Evolutionary conservation across 2,888 invertebrate genomes (phyloP).

Genomic region (Branchellion lobata): DNA sequence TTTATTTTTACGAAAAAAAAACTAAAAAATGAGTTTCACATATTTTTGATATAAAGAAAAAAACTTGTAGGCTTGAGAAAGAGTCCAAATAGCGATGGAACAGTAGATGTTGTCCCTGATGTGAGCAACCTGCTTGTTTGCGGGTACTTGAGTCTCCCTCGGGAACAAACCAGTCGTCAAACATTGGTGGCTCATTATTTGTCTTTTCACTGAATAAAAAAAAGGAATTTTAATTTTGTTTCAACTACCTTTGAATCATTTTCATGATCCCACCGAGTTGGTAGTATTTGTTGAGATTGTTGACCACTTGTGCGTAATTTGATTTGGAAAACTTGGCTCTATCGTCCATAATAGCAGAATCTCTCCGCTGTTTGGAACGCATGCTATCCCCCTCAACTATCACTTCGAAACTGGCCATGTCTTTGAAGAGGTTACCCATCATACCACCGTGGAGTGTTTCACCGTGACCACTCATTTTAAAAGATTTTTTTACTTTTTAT

Average conservation of each 20-base stretch:
- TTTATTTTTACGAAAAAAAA: too few relatives aligned
- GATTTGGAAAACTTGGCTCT: constrained; percentile 44
- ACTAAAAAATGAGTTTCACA: too few relatives aligned
- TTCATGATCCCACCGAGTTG: constrained; percentile 73
- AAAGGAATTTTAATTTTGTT: background rate
- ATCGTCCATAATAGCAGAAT: constrained; percentile 45
- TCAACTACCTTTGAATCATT: background rate
- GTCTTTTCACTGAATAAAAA: constrained; percentile 63
- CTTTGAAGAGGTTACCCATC: too few relatives aligned
- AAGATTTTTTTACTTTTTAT: too few relatives aligned
- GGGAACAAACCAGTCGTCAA: constrained; percentile 91
- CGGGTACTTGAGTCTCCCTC: constrained; percentile 68
- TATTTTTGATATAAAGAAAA: too few relatives aligned
- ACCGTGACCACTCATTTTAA: too few relatives aligned
- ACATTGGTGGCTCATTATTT: constrained; percentile 85
- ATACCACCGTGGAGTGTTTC: too few relatives aligned
- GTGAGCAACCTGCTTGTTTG: constrained; percentile 73
- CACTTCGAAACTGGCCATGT: background rate
- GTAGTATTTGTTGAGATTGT: constrained; percentile 88
- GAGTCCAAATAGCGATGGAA: constrained; percentile 91
- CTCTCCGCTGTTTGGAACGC: constrained; percentile 34
- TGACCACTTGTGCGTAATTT: constrained; percentile 75
- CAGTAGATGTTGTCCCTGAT: constrained; percentile 91
- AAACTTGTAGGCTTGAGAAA: constrained; percentile 95
- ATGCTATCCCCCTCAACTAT: constrained; percentile 18